Conservation (phyloP, 2,113 vertebrate species). For the Gymnarchus niloticus region DNA sequence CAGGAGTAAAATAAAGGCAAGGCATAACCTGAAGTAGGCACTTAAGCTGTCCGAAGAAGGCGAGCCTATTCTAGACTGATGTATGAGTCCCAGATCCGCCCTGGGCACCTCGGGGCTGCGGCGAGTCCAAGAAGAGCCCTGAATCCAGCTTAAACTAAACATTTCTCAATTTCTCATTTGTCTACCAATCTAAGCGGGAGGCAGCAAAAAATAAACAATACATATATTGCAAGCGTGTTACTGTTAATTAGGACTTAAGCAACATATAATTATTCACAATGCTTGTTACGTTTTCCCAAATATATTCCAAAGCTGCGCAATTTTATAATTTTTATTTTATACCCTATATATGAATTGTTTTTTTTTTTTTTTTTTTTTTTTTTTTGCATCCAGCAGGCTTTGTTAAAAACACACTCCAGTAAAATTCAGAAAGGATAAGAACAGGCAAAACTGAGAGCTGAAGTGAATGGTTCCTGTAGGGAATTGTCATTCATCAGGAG, state of each 20-base stretch:
- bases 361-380: no score
- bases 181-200: not conserved
- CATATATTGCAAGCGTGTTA: not conserved
- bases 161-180: slow-evolving; percentile 25
- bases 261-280: not conserved
- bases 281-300: not conserved
- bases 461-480: not conserved
- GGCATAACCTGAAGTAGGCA: slow-evolving; percentile 56
- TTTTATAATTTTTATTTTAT: not conserved
- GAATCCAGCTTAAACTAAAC: slow-evolving; percentile 49
- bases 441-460: not conserved
- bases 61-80: slow-evolving; percentile 48
- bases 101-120: slow-evolving; percentile 34
- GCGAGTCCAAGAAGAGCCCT: slow-evolving; percentile 49
- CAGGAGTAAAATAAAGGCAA: slow-evolving; percentile 68
- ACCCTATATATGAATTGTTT: not conserved
- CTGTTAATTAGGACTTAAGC: not conserved
- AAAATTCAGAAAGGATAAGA: not conserved
- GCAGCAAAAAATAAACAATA: not conserved
- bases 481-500: slow-evolving; percentile 1
- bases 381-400: not conserved
- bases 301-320: not conserved
- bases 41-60: slow-evolving; percentile 43
- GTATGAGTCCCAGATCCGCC: slow-evolving; percentile 53
- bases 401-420: not conserved